phyloP scores from a whole-genome alignment of 2,888 invertebrate genomes.

The Tryphoninae sp. region DNA sequence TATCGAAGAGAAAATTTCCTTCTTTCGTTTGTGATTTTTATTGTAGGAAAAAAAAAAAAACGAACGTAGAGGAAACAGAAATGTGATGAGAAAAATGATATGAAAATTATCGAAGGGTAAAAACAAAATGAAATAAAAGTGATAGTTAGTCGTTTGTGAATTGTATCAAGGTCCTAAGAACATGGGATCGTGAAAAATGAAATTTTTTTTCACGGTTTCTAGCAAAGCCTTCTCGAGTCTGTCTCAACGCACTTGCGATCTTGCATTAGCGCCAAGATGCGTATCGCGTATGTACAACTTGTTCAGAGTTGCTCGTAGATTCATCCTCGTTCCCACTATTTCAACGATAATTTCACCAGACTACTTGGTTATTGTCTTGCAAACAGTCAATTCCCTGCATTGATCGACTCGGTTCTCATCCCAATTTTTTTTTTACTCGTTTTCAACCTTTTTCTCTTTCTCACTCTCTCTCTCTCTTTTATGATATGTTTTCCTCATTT shows the following conservation, averaged over 20 bases:
- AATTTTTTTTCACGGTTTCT: constrained; percentile 37
- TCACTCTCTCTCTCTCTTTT: neutral
- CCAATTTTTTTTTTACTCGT: neutral
- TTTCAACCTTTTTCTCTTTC: neutral
- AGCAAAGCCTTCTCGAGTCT: constrained; percentile 18
- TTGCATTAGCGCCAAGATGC: neutral
- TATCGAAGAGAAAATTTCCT: too few relatives aligned
- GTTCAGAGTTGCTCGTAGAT: constrained; percentile 7
- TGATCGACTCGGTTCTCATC: constrained; percentile 49
- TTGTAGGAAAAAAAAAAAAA: too few relatives aligned
- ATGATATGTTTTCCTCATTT: neutral
- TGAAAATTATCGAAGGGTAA: neutral
- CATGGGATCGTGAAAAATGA: constrained; percentile 29
- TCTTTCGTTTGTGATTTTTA: too few relatives aligned
- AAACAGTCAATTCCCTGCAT: neutral
- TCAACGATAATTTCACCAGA: constrained; percentile 19
- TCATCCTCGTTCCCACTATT: constrained; percentile 39
- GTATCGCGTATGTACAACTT: constrained; percentile 22
- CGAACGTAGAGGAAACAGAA: too few relatives aligned
- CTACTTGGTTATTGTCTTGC: constrained; percentile 1
- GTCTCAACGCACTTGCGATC: constrained; percentile 13
- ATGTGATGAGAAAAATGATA: neutral
- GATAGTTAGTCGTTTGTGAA: neutral
- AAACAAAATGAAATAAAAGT: constrained; percentile 5
- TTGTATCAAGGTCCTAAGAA: constrained; percentile 13